These are phyloP conservation scores for Temnothorax unifasciatus DNA, from an alignment of 2,888 invertebrate species.

Conservation along the genomic window DNA sequence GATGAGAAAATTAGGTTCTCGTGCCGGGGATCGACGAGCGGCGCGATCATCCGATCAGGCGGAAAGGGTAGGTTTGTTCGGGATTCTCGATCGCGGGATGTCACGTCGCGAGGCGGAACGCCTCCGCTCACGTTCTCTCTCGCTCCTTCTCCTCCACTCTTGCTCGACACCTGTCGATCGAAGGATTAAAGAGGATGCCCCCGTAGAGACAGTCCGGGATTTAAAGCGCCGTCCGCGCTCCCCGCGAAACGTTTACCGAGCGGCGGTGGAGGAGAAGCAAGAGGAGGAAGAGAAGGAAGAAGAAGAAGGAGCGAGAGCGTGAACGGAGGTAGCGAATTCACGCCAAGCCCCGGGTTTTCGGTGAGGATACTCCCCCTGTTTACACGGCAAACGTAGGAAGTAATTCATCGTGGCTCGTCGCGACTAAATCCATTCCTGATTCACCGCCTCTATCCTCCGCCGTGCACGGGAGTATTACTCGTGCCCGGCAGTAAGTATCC, in stretches of 20 bases:
- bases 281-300: background rate
- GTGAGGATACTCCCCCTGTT: constrained; percentile 73
- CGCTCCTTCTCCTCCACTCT: constrained; percentile 45
- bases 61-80: constrained; percentile 68
- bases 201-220: constrained; percentile 65
- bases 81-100: constrained; percentile 66
- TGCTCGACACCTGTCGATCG: constrained; percentile 80
- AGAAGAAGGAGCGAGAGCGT: constrained; percentile 16
- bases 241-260: constrained; percentile 59
- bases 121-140: background rate
- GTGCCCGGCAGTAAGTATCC: constrained; percentile 48
- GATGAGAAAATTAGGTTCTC: constrained; percentile 68
- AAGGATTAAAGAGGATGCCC: constrained; percentile 79
- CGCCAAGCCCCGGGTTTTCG: constrained; percentile 58
- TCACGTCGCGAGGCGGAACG: constrained; percentile 42
- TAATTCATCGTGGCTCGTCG: constrained; percentile 73
- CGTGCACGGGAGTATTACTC: constrained; percentile 42
- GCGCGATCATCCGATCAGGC: constrained; percentile 63
- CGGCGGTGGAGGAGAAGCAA: constrained; percentile 20
- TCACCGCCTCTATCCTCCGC: constrained; percentile 49
- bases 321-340: constrained; percentile 31
- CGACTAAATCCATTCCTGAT: constrained; percentile 71
- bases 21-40: constrained; percentile 31
- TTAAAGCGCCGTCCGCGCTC: constrained; percentile 63
- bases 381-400: constrained; percentile 75